Conservation (phyloP, 2,888 invertebrate species). For the Lepas anatifera region DNA sequence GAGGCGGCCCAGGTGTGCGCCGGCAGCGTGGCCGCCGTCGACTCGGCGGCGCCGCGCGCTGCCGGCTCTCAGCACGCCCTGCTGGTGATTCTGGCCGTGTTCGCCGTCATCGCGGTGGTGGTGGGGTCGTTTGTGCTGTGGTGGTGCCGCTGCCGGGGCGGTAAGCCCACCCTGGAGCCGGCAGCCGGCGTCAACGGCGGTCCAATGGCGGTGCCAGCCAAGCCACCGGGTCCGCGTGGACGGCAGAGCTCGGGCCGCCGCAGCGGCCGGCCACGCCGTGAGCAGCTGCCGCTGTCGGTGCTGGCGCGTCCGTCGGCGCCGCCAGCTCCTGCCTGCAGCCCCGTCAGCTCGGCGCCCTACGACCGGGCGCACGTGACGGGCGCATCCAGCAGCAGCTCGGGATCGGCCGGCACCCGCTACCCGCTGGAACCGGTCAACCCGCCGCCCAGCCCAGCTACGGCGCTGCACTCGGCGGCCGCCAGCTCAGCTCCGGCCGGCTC, state of each 20-base stretch:
- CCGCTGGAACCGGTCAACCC: constrained; percentile 81
- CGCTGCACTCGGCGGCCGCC: constrained; percentile 20
- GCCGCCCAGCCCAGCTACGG: constrained; percentile 77
- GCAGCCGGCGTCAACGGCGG: constrained; percentile 27
- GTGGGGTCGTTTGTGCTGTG: constrained; percentile 14
- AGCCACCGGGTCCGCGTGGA: constrained; percentile 14
- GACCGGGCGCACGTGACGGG: constrained; percentile 56
- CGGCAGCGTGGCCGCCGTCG: constrained; percentile 9
- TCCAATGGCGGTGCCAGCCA: constrained; percentile 31
- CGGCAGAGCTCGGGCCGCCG: not conserved
- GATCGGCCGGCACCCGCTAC: constrained; percentile 50
- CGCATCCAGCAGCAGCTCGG: constrained; percentile 47
- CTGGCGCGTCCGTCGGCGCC: constrained; percentile 10
- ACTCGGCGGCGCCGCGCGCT: not conserved
- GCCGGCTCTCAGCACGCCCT: constrained; percentile 4
- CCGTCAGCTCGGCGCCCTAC: constrained; percentile 25
- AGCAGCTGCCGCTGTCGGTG: constrained; percentile 4
- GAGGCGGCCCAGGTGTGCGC: constrained; percentile 24
- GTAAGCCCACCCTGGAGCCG: constrained; percentile 28
- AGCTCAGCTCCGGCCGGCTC: constrained; percentile 15
- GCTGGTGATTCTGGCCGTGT: constrained; percentile 2
- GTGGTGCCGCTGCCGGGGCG: constrained; percentile 20
- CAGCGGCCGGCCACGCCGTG: not conserved
- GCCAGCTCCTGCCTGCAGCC: constrained; percentile 14
- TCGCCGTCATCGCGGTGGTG: not conserved